These are phyloP conservation scores for Salminus brasiliensis DNA, from an alignment of 2,113 vertebrate species.

Conservation along the genomic window DNA sequence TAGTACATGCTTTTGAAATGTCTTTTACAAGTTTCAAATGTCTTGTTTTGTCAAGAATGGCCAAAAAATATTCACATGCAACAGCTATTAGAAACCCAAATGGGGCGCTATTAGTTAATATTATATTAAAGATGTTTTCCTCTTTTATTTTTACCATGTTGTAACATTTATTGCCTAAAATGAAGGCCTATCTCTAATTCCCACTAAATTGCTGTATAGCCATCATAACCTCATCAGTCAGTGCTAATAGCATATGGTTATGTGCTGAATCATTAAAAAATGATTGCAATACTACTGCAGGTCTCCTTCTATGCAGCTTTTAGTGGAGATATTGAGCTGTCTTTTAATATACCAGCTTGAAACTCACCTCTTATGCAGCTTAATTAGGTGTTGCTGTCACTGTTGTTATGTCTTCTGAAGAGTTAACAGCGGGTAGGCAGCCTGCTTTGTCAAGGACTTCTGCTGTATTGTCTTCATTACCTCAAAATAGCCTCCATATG, in stretches of 20 bases:
- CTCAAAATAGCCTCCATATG: constrained; percentile 68
- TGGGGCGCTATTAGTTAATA: too few relatives aligned
- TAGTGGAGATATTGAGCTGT: background rate
- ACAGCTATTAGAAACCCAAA: too few relatives aligned
- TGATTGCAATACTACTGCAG: background rate
- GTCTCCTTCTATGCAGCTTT: background rate
- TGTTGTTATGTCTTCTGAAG: background rate
- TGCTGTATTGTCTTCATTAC: constrained; percentile 72
- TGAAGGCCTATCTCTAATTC: too few relatives aligned
- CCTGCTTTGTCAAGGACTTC: constrained; percentile 65
- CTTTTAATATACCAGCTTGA: background rate
- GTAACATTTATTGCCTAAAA: too few relatives aligned
- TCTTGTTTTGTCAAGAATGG: too few relatives aligned
- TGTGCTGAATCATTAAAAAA: background rate
- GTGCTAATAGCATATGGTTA: background rate
- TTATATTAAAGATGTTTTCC: too few relatives aligned
- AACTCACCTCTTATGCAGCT: background rate
- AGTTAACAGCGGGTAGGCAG: constrained; percentile 25
- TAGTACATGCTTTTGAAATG: too few relatives aligned
- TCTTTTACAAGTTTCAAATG: too few relatives aligned
- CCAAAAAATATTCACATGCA: too few relatives aligned
- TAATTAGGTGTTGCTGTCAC: background rate
- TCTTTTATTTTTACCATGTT: too few relatives aligned
- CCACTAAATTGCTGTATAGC: too few relatives aligned
- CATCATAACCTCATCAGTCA: background rate